A percentile compares a stretch with the other conserved stretches of the same genome.
phyloP scores from a whole-genome alignment of 2,797 vertebrate genomes.

The Mastacembelus armatus region DNA sequence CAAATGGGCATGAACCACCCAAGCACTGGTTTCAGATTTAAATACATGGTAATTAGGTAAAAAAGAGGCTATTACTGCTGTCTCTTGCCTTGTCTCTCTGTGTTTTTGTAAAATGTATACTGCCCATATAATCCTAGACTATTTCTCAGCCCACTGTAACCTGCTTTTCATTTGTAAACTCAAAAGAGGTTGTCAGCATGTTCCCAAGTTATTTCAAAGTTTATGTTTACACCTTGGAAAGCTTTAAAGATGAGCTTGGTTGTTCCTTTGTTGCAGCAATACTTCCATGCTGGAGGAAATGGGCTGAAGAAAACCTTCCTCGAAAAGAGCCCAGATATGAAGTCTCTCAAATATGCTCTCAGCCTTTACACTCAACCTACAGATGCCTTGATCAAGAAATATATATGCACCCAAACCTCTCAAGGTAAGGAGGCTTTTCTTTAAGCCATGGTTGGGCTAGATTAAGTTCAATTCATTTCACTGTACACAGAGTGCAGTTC shows the following conservation, averaged over 20 bases:
- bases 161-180: neutral
- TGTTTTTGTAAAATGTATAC: conserved; percentile 33
- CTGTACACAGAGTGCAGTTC: neutral
- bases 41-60: conserved; percentile 63
- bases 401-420: conserved; percentile 94
- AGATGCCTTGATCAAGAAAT: conserved; percentile 98
- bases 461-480: conserved; percentile 7
- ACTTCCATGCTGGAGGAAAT: conserved; percentile 98
- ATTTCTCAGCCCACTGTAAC: conserved; percentile 13
- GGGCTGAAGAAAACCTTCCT: conserved; percentile 98
- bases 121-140: conserved; percentile 37
- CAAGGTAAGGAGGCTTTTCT: conserved; percentile 90
- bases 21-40: conserved; percentile 47
- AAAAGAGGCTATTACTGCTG: conserved; percentile 55
- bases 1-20: conserved; percentile 53
- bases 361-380: conserved; percentile 98
- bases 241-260: neutral
- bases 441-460: neutral
- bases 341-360: conserved; percentile 95
- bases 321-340: conserved; percentile 96
- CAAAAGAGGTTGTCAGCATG: neutral
- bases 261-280: conserved; percentile 88
- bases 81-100: conserved; percentile 21
- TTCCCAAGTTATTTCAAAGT: conserved; percentile 8
- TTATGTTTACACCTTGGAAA: neutral